Evolutionary conservation across 1,140 invertebrate species (phyloP).

Genomic region (Cheumatopsyche charites): DNA sequence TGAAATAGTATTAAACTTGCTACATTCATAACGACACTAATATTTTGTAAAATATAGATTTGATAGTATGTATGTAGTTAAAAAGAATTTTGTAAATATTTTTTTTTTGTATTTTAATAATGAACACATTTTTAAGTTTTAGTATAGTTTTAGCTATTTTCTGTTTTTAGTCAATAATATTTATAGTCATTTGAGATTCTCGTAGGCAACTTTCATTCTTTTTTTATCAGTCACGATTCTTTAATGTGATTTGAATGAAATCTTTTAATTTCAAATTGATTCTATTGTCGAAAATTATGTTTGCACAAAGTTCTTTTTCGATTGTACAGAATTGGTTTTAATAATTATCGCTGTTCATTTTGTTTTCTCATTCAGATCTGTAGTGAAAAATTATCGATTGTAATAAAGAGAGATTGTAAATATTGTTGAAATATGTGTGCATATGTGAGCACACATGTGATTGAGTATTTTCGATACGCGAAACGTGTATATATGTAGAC

Average conservation of each 20-base stretch:
- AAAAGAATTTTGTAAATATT: constrained; percentile 22
- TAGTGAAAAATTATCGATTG: neutral
- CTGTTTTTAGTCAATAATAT: constrained; percentile 21
- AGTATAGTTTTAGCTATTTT: neutral
- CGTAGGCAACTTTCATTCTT: neutral
- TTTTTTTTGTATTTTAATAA: constrained; percentile 28
- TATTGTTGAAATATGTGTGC: constrained; percentile 7
- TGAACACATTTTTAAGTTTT: neutral
- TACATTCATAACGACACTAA: constrained; percentile 33
- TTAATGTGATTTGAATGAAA: neutral
- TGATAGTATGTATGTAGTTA: constrained; percentile 26
- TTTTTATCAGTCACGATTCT: neutral
- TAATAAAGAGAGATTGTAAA: constrained; percentile 8
- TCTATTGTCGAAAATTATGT: neutral
- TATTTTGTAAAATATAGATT: constrained; percentile 28
- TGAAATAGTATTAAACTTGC: constrained; percentile 34
- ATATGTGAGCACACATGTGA: neutral
- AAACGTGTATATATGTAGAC: neutral
- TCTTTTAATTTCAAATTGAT: constrained; percentile 3
- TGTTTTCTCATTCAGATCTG: neutral
- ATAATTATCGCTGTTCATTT: no score
- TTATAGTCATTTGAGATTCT: constrained; percentile 29
- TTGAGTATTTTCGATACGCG: neutral
- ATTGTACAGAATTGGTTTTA: no score
- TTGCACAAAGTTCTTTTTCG: neutral